Conservation (phyloP, 2,888 invertebrate genomes). For the Brachynemurus nebulosus region DNA sequence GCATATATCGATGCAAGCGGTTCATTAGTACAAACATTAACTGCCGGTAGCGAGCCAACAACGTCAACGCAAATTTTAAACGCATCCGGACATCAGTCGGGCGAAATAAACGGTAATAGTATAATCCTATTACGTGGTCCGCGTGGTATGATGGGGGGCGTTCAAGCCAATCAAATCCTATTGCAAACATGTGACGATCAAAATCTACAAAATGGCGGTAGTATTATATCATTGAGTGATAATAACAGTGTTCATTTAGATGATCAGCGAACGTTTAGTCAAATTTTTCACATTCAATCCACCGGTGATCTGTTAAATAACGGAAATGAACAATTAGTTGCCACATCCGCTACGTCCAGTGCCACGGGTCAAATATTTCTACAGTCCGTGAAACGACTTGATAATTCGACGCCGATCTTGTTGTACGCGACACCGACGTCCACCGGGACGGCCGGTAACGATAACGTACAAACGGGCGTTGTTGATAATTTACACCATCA, state of each 20-base stretch:
- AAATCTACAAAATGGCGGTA: conserved; percentile 6
- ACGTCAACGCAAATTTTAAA: no score
- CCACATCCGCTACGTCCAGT: no score
- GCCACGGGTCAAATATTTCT: conserved; percentile 28
- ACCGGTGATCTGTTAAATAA: conserved; percentile 24
- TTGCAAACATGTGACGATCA: conserved; percentile 9
- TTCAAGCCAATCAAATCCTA: conserved; percentile 6
- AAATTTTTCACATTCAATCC: conserved; percentile 22
- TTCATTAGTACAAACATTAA: conserved; percentile 23
- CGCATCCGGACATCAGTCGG: conserved; percentile 14
- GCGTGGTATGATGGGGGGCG: conserved; percentile 22
- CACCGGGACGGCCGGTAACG: neutral
- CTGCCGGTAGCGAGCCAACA: conserved; percentile 19
- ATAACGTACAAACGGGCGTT: neutral
- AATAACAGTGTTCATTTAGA: neutral
- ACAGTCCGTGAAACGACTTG: conserved; percentile 29
- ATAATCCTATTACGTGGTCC: conserved; percentile 27
- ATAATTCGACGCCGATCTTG: conserved; percentile 26
- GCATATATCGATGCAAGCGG: conserved; percentile 19
- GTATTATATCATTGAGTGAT: conserved; percentile 1
- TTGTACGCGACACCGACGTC: conserved; percentile 15
- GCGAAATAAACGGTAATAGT: conserved; percentile 26
- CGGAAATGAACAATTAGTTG: conserved; percentile 22
- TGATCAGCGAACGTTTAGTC: conserved; percentile 12
- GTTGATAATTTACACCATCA: neutral